A percentile compares a stretch with the other conserved stretches of the same genome.
These are phyloP conservation scores for Ametastegia equiseti DNA, from an alignment of 2,888 invertebrate species.

Conservation along the genomic window DNA sequence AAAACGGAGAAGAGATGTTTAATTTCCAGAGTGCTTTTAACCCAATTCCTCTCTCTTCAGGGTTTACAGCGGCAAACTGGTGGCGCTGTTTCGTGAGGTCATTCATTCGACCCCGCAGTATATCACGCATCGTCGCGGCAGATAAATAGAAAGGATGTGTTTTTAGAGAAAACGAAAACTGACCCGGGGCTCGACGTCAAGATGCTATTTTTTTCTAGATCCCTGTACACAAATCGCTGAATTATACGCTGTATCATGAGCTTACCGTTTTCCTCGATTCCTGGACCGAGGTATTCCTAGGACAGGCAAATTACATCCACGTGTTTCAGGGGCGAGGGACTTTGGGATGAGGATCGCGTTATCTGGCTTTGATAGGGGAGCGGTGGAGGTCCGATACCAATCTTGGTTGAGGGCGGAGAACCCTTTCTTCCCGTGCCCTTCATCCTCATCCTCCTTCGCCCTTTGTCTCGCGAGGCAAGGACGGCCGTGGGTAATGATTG, in stretches of 20 bases:
- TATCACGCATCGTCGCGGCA: not conserved
- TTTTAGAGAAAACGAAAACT: not conserved
- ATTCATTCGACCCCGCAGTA: not conserved
- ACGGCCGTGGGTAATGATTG: conserved; percentile 32
- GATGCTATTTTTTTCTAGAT: not conserved
- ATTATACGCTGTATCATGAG: conserved; percentile 7
- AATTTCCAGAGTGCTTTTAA: conserved; percentile 23
- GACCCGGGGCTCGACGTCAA: not conserved
- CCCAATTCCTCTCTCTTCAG: conserved; percentile 11
- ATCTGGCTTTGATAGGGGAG: conserved; percentile 41
- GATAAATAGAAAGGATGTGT: not conserved
- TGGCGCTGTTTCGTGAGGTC: no score
- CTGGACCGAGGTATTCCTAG: conserved; percentile 14
- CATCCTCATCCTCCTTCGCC: conserved; percentile 16
- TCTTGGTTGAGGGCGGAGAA: conserved; percentile 35
- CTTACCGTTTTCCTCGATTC: conserved; percentile 7
- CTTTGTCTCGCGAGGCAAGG: conserved; percentile 26
- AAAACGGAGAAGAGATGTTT: not conserved
- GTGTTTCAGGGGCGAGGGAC: not conserved
- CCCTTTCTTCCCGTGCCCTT: conserved; percentile 28
- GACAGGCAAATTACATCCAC: conserved; percentile 31
- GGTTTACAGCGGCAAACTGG: not conserved
- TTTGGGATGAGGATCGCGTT: conserved; percentile 22
- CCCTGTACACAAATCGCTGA: conserved; percentile 6
- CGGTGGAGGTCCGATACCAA: conserved; percentile 37